Percentiles rank a stretch among this genome's conserved stretches.
These are phyloP conservation scores for Falcaria lacertinaria DNA, from an alignment of 2,888 invertebrate genomes.

Conservation along the genomic window DNA sequence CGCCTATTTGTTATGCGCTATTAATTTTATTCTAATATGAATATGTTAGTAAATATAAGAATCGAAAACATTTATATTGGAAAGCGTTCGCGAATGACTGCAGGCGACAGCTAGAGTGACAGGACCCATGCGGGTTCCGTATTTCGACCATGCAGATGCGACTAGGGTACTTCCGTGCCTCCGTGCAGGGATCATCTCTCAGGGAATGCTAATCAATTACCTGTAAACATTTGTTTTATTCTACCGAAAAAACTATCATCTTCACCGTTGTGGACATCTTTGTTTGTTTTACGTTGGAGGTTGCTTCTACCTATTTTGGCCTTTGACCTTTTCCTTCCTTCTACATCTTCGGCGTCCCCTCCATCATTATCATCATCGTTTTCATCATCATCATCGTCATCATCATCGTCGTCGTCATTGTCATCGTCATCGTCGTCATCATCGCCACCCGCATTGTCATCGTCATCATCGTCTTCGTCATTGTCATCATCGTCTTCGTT, in stretches of 20 bases:
- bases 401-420: constrained; percentile 45
- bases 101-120: constrained; percentile 81
- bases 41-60: constrained; percentile 74
- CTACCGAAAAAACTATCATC: constrained; percentile 73
- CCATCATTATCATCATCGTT: constrained; percentile 62
- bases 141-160: constrained; percentile 73
- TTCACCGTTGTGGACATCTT: constrained; percentile 72
- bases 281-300: constrained; percentile 22
- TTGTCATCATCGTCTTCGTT: constrained; percentile 54
- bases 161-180: constrained; percentile 49
- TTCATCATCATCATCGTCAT: constrained; percentile 54
- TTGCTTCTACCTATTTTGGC: constrained; percentile 35
- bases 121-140: constrained; percentile 68
- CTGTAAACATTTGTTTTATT: constrained; percentile 76
- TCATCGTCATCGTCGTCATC: constrained; percentile 48
- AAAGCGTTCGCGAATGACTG: constrained; percentile 81
- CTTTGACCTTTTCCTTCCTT: constrained; percentile 44
- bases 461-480: constrained; percentile 53
- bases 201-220: constrained; percentile 66
- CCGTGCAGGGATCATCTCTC: constrained; percentile 58
- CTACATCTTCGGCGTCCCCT: constrained; percentile 64
- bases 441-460: constrained; percentile 63
- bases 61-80: constrained; percentile 71
- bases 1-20: constrained; percentile 67
- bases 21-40: constrained; percentile 65